These are phyloP conservation scores for Sinocyclocheilus maitianheensis DNA, from an alignment of 2,113 vertebrate species.

Conservation along the genomic window DNA sequence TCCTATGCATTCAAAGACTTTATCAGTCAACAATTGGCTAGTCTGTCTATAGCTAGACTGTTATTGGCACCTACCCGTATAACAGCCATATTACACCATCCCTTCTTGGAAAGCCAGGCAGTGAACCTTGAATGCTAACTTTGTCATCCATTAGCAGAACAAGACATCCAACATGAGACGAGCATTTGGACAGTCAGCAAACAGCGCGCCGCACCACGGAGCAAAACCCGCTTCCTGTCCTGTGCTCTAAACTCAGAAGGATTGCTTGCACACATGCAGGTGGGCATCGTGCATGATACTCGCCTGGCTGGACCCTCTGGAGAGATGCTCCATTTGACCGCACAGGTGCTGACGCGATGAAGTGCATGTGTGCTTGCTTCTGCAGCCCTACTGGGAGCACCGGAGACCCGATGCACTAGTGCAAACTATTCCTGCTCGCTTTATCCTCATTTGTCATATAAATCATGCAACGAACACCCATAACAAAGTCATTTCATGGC, in stretches of 20 bases:
- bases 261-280: background rate
- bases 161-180: constrained; percentile 17
- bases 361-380: background rate
- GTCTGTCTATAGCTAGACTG: background rate
- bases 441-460: background rate
- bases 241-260: constrained; percentile 9
- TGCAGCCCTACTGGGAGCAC: background rate
- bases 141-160: constrained; percentile 7
- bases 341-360: constrained; percentile 4
- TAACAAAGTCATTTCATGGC: background rate
- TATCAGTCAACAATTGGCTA: background rate
- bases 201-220: background rate
- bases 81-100: constrained; percentile 45
- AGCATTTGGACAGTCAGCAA: constrained; percentile 18
- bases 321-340: constrained; percentile 2
- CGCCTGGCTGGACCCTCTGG: background rate
- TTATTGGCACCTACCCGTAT: constrained; percentile 3
- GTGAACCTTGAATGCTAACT: constrained; percentile 19
- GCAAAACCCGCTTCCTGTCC: background rate
- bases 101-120: constrained; percentile 56
- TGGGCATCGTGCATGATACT: background rate
- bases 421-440: background rate
- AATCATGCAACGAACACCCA: constrained; percentile 25
- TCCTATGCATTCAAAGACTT: background rate
- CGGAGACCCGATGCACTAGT: background rate